A percentile compares a stretch with the other conserved stretches of the same genome.
Evolutionary conservation across 2,888 invertebrate genomes (phyloP).

Genomic region (Calameuta pallipes): DNA sequence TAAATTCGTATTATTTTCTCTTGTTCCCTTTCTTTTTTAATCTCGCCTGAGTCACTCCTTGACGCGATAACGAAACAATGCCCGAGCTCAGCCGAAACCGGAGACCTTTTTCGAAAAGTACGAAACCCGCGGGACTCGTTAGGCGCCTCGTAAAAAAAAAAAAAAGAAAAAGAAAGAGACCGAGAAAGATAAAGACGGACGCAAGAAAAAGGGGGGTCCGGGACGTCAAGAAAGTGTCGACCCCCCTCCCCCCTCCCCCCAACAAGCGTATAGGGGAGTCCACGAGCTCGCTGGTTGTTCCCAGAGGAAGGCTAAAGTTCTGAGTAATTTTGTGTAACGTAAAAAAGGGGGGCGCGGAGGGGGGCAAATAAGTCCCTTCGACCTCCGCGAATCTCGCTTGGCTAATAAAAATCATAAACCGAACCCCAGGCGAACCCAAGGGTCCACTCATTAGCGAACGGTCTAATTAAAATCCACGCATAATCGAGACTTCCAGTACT

Average conservation of each 20-base stretch:
- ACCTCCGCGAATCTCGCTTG: neutral
- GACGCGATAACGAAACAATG: conserved; percentile 12
- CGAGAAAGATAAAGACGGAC: conserved; percentile 8
- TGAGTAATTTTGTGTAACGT: neutral
- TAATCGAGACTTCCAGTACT: neutral
- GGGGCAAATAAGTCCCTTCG: neutral
- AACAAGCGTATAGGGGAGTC: neutral
- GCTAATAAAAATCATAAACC: neutral
- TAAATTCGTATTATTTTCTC: neutral
- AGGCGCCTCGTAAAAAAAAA: conserved; percentile 3
- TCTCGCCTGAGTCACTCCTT: conserved; percentile 1
- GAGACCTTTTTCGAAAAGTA: conserved; percentile 8
- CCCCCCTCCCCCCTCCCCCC: no score
- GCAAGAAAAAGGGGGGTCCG: neutral
- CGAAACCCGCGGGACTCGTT: conserved; percentile 3
- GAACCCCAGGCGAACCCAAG: neutral
- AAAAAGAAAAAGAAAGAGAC: neutral
- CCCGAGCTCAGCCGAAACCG: conserved; percentile 6
- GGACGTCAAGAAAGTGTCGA: neutral
- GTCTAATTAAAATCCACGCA: neutral
- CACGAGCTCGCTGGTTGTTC: neutral
- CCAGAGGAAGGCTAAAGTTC: neutral
- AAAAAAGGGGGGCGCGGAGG: neutral
- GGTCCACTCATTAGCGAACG: neutral
- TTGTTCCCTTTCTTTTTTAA: neutral